Evolutionary conservation across 2,888 invertebrate species (phyloP).

Genomic region (Crematogaster levior): DNA sequence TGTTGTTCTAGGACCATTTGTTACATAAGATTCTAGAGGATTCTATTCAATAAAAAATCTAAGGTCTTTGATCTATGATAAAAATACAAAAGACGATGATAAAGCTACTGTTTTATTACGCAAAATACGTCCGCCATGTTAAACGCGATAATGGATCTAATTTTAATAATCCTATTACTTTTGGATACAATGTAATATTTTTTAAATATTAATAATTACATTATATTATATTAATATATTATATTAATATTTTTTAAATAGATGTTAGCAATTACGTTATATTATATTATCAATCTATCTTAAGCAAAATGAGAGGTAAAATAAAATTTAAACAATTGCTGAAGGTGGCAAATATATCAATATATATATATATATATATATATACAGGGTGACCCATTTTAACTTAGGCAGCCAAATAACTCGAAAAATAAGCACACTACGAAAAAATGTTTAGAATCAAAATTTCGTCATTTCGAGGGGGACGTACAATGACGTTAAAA

Average conservation of each 20-base stretch:
- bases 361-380: too few species aligned
- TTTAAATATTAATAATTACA: background rate
- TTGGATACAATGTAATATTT: background rate
- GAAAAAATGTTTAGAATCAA: too few species aligned
- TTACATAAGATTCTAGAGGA: constrained; percentile 10
- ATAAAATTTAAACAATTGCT: background rate
- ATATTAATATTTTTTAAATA: background rate
- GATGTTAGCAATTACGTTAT: background rate
- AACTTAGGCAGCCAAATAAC: too few species aligned
- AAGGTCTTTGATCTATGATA: background rate
- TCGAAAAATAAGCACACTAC: too few species aligned
- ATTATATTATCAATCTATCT: background rate
- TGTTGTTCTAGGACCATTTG: constrained; percentile 18
- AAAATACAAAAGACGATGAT: background rate
- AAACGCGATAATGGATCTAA: too few species aligned
- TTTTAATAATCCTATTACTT: background rate
- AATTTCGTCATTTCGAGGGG: too few species aligned
- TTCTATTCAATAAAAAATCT: constrained; percentile 25
- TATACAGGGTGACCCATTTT: too few species aligned
- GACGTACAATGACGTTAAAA: too few species aligned
- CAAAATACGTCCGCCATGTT: background rate
- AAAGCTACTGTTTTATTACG: background rate
- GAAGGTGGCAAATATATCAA: background rate
- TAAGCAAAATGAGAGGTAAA: background rate
- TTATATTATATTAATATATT: background rate